These are phyloP conservation scores for Neotoxoptera formosana DNA, from an alignment of 1,140 invertebrate genomes.

Conservation along the genomic window DNA sequence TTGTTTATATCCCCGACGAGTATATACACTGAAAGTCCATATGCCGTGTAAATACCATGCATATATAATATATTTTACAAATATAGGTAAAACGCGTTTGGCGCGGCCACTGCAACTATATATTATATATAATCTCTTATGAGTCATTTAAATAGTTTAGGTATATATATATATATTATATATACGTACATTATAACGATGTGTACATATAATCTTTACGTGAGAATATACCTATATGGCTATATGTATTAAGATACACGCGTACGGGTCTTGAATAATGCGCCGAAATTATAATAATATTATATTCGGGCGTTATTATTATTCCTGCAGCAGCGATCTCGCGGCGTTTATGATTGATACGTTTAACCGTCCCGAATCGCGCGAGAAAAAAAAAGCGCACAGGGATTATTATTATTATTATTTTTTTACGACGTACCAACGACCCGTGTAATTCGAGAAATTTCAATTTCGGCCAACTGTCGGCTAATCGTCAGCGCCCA, in stretches of 20 bases:
- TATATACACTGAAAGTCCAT: background rate
- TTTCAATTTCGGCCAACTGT: conserved; percentile 58
- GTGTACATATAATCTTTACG: background rate
- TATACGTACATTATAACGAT: background rate
- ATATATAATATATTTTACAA: background rate
- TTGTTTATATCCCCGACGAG: background rate
- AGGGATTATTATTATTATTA: conserved; percentile 54
- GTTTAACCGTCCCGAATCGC: background rate
- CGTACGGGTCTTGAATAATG: background rate
- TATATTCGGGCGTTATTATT: background rate
- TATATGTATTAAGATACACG: background rate
- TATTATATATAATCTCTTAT: background rate
- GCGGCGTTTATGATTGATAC: conserved; percentile 33
- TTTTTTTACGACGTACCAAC: conserved; percentile 45
- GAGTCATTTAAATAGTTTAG: background rate
- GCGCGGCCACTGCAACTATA: background rate
- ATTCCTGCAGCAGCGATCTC: background rate
- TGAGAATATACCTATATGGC: too few relatives aligned
- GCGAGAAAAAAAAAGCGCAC: conserved; percentile 2
- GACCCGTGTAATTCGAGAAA: conserved; percentile 58
- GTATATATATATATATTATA: background rate
- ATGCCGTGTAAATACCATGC: background rate
- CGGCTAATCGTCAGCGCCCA: conserved; percentile 50
- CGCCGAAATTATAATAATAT: background rate
- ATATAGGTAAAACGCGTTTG: background rate